Evolutionary conservation across 2,888 invertebrate species (phyloP).

Genomic region (Matsumyia berberina): DNA sequence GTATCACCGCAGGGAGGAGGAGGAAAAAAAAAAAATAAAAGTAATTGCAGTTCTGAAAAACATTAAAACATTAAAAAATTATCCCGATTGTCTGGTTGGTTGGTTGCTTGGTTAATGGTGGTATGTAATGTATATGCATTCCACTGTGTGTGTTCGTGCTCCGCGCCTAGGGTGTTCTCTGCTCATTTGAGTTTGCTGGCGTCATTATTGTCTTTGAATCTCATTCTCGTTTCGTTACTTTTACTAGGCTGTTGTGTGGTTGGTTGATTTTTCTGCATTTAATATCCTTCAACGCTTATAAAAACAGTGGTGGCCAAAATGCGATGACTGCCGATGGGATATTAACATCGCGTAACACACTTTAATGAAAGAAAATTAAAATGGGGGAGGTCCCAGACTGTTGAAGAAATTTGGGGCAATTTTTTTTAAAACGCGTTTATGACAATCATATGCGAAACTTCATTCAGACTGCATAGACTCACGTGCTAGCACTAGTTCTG

Average conservation of each 20-base stretch:
- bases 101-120: constrained; percentile 31
- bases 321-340: constrained; percentile 42
- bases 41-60: constrained; percentile 70
- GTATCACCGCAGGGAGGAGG: constrained; percentile 20
- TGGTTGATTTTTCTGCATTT: constrained; percentile 3
- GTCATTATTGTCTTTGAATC: constrained; percentile 66
- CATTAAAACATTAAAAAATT: constrained; percentile 70
- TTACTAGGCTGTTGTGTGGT: constrained; percentile 41
- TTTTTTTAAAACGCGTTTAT: background rate
- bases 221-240: constrained; percentile 46
- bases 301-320: constrained; percentile 45
- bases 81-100: constrained; percentile 61
- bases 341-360: constrained; percentile 51
- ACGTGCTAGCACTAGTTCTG: too few species aligned
- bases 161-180: constrained; percentile 50
- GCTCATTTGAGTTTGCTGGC: constrained; percentile 51
- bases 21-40: constrained; percentile 32
- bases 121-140: constrained; percentile 6
- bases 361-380: constrained; percentile 43
- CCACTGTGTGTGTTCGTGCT: constrained; percentile 22
- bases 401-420: background rate
- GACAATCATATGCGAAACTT: too few species aligned
- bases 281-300: constrained; percentile 27
- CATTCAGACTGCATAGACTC: too few species aligned
- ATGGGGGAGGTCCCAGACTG: background rate